Conservation (phyloP, 2,888 invertebrate genomes). For the Minunthozetes semirufus region DNA sequence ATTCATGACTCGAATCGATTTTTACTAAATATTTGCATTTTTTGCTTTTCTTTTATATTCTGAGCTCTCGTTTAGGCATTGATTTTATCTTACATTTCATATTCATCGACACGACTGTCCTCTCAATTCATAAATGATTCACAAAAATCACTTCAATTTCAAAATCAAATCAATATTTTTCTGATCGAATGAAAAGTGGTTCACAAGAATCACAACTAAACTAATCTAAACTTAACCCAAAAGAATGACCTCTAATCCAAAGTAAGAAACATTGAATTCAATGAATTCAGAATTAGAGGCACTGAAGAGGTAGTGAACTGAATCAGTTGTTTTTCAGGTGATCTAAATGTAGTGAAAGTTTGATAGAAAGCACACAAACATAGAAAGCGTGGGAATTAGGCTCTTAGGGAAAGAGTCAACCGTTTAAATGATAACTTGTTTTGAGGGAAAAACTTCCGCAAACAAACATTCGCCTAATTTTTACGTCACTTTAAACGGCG, state of each 20-base stretch:
- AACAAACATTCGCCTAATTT: constrained; percentile 15
- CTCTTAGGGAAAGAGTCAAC: not conserved
- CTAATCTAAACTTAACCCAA: too few relatives aligned
- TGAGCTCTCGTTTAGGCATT: not conserved
- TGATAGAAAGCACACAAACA: not conserved
- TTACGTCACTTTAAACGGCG: constrained; percentile 30
- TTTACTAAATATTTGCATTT: constrained; percentile 26
- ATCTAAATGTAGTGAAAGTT: not conserved
- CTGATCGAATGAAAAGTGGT: not conserved
- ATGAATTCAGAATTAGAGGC: not conserved
- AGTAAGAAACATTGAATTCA: too few relatives aligned
- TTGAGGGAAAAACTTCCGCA: constrained; percentile 14
- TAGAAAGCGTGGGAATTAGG: constrained; percentile 17
- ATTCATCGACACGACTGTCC: constrained; percentile 14
- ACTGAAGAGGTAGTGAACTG: too few relatives aligned
- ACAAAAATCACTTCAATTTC: constrained; percentile 9
- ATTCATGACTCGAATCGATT: constrained; percentile 25
- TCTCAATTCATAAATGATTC: constrained; percentile 16
- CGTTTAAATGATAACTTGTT: not conserved
- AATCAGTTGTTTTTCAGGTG: not conserved
- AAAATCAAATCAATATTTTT: constrained; percentile 1
- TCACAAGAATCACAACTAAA: too few relatives aligned
- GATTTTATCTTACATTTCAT: constrained; percentile 18
- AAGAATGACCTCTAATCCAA: too few relatives aligned
- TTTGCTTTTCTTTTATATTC: not conserved